Evolutionary conservation across 2,113 vertebrate species (phyloP).

Genomic region (Tetraodon nigroviridis): DNA sequence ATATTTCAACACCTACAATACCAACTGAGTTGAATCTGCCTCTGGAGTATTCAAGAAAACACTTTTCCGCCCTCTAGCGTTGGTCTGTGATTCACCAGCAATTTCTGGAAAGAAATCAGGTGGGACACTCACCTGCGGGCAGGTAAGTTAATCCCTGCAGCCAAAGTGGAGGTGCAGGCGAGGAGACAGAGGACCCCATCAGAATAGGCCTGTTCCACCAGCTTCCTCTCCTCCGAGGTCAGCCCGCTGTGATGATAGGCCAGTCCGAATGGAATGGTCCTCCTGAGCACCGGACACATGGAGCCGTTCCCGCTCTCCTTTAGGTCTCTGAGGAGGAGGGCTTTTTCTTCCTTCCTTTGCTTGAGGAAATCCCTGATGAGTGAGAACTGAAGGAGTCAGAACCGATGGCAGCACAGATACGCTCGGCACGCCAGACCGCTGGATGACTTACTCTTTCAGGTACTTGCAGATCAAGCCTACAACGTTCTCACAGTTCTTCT

Average conservation of each 20-base stretch:
- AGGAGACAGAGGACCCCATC: slow-evolving; percentile 86
- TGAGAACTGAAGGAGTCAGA: background rate
- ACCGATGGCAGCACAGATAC: background rate
- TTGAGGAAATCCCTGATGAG: slow-evolving; percentile 75
- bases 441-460: slow-evolving; percentile 81
- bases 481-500: slow-evolving; percentile 98
- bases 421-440: fast-evolving
- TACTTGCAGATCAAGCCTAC: slow-evolving; percentile 92
- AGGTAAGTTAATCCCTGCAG: slow-evolving; percentile 93
- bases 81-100: background rate
- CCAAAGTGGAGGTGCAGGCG: slow-evolving; percentile 92
- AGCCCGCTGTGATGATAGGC: slow-evolving; percentile 95
- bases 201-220: slow-evolving; percentile 89
- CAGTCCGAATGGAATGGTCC: slow-evolving; percentile 84
- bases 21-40: no score
- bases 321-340: slow-evolving; percentile 76
- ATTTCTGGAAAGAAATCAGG: background rate
- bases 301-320: slow-evolving; percentile 73
- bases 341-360: slow-evolving; percentile 78
- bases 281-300: slow-evolving; percentile 82
- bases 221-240: slow-evolving; percentile 84
- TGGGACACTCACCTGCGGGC: slow-evolving; percentile 83
- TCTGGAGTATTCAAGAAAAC: no score
- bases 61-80: no score
- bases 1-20: background rate